Base-by-base conservation (phyloP, 2,113 vertebrate genomes). In the Pseudopipra pipra region DNA sequence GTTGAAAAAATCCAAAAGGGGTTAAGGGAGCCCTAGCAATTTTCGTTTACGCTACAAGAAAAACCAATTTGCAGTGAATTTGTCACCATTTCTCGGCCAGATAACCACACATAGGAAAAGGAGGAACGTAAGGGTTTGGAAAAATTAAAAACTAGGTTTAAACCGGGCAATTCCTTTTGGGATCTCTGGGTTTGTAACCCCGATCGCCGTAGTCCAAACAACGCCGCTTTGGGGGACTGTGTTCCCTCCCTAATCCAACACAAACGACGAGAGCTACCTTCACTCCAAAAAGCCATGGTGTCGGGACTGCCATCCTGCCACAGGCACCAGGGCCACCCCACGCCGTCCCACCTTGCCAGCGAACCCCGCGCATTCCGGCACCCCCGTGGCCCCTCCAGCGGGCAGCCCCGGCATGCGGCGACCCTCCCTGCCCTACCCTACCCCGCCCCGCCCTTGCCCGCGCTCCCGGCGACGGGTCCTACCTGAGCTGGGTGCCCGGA, bases 401-500 rank as follows among this genome's bases (percentile, higher is more conserved):
- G 41, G 46, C 81, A 47, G 46, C 56, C 62, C 37, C 59, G 21
- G 37, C 14, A 3, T 14, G 52, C 13, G 3, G 47, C 30, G 1
- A 65, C 47, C 41, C 23, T 17, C 39, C 46, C 56, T 7, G 11
- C 75, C 55, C 44, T 22, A 33, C 76, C 18, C 52, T 30, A 28
- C 21, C 21, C 83, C 72, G 5, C 19, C 73, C 73, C 4, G 9
- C 54, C 15, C 43, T 31, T 10, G n/a, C 14, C 43, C 35, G 28
- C 24, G 16, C 8, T 19, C 27, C 28, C 55, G 17, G 41, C 20
- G 17, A 16, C 25, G 31, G 52, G 12, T 37, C 98, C 97, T 98
- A 99, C 99, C 99, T 98, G 99, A 98, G 85, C 98, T 98, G 78
- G 99, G 98, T 47, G 99, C 99, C 84, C 99, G 98, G 39, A 99